Conservation (phyloP, 2,888 invertebrate species). For the Seira ritae region DNA sequence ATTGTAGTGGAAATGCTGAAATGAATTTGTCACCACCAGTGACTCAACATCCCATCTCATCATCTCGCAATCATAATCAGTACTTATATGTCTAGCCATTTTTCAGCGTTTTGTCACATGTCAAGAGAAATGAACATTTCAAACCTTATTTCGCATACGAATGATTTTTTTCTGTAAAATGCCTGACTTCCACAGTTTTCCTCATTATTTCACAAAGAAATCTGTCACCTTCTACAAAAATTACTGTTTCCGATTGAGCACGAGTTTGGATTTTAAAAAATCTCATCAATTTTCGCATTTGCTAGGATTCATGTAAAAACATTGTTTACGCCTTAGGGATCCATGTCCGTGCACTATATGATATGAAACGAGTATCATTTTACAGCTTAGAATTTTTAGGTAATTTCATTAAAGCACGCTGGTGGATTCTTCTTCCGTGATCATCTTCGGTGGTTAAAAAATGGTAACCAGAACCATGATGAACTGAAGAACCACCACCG, state of each 20-base stretch:
- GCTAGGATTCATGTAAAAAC: too few relatives aligned
- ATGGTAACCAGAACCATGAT: neutral
- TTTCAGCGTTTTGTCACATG: constrained; percentile 29
- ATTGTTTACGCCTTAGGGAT: too few relatives aligned
- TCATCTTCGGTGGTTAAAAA: neutral
- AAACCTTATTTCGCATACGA: neutral
- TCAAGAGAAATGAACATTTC: neutral
- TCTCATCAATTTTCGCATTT: neutral
- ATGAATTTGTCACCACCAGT: neutral
- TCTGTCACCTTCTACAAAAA: neutral
- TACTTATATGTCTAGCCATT: neutral
- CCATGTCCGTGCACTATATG: too few relatives aligned
- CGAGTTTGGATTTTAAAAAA: neutral
- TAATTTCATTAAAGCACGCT: constrained; percentile 39
- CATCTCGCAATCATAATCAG: neutral
- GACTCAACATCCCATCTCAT: neutral
- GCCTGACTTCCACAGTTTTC: neutral
- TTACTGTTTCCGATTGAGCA: neutral
- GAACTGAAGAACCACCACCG: neutral
- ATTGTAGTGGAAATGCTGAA: neutral
- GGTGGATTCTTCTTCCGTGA: neutral
- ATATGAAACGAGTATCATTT: too few relatives aligned
- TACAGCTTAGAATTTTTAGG: neutral
- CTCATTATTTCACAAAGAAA: constrained; percentile 18
- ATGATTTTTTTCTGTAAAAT: neutral